These are phyloP conservation scores for Halictus rubicundus DNA, from an alignment of 1,140 invertebrate species.

Conservation along the genomic window DNA sequence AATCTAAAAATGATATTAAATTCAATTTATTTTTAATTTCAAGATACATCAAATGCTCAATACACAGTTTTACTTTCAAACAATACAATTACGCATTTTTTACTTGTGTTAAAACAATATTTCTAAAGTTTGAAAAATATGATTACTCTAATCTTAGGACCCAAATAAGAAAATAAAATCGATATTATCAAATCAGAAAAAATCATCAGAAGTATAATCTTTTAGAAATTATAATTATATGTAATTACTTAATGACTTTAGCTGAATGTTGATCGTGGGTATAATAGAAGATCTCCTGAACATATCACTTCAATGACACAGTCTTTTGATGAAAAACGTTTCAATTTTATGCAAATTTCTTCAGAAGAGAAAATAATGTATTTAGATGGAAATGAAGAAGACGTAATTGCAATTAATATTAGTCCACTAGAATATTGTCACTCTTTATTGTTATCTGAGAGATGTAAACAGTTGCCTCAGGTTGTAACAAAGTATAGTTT, in stretches of 20 bases:
- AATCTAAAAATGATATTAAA: background rate
- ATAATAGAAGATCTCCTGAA: slow-evolving; percentile 83
- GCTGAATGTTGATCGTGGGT: slow-evolving; percentile 85
- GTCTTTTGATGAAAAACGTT: slow-evolving; percentile 83
- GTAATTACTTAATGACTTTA: slow-evolving; percentile 70
- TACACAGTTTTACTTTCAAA: no score
- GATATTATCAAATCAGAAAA: background rate
- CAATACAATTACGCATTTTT: no score
- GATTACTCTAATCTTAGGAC: no score
- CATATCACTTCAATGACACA: slow-evolving; percentile 81
- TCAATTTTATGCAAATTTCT: slow-evolving; percentile 86
- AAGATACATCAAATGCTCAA: no score
- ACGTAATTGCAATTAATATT: slow-evolving; percentile 84
- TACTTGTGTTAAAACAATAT: no score
- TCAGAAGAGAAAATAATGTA: slow-evolving; percentile 82
- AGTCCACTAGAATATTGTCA: slow-evolving; percentile 87
- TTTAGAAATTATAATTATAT: slow-evolving; percentile 26
- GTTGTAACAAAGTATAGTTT: slow-evolving; percentile 79
- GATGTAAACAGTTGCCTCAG: slow-evolving; percentile 83
- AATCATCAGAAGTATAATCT: background rate
- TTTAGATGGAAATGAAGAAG: slow-evolving; percentile 68
- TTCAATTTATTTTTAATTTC: no score
- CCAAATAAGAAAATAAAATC: background rate
- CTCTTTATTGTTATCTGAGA: slow-evolving; percentile 84
- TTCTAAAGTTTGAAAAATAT: background rate